These are phyloP conservation scores for Ormyrus thymus DNA, from an alignment of 2,888 invertebrate species.

Conservation along the genomic window DNA sequence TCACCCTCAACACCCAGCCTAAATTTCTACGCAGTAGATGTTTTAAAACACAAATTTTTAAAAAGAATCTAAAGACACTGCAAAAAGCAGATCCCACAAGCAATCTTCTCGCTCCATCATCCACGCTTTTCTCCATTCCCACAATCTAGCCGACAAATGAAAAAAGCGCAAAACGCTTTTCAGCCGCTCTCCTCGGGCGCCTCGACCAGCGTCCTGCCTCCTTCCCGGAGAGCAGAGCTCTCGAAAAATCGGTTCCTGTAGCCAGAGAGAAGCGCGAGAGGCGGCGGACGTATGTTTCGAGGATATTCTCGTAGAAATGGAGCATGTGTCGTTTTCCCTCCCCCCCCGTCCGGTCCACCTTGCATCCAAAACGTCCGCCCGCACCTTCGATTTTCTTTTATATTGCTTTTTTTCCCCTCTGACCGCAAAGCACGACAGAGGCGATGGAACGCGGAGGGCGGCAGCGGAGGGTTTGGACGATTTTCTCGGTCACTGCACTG, in stretches of 20 bases:
- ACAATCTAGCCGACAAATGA: too few relatives aligned
- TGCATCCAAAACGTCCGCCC: not conserved
- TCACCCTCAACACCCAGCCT: too few relatives aligned
- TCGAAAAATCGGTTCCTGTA: slow-evolving; percentile 6
- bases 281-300: slow-evolving; percentile 14
- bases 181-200: slow-evolving; percentile 22
- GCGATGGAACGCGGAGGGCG: slow-evolving; percentile 24
- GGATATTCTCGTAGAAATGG: slow-evolving; percentile 49
- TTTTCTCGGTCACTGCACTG: not conserved
- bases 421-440: slow-evolving; percentile 30
- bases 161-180: not conserved
- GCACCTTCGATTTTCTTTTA: not conserved
- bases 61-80: too few relatives aligned
- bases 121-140: too few relatives aligned
- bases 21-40: too few relatives aligned
- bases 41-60: too few relatives aligned
- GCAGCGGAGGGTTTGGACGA: not conserved
- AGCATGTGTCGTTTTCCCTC: slow-evolving; percentile 51
- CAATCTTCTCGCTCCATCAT: too few relatives aligned
- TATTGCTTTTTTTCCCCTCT: not conserved
- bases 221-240: not conserved
- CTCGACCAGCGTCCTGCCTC: slow-evolving; percentile 22
- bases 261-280: slow-evolving; percentile 19
- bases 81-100: too few relatives aligned
- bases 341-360: not conserved